Evolutionary conservation across 2,888 invertebrate species (phyloP).

Genomic region (Anticlea derivata): DNA sequence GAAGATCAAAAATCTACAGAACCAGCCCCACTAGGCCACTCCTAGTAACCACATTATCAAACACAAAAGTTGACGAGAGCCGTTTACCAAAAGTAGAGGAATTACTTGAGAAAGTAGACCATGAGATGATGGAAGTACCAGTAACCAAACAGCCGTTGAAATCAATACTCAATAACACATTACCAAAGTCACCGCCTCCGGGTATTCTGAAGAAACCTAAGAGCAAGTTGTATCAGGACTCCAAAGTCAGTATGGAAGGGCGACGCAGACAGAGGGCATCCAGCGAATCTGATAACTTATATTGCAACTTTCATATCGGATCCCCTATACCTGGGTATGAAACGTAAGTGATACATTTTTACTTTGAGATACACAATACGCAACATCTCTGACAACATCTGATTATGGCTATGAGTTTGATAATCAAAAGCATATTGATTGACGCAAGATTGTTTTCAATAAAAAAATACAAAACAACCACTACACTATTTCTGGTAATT

Average conservation of each 20-base stretch:
- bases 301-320: conserved; percentile 57
- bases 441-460: too few species aligned
- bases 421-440: too few species aligned
- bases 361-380: too few species aligned
- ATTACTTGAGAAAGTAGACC: conserved; percentile 71
- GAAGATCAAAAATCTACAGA: conserved; percentile 66
- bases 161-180: conserved; percentile 76
- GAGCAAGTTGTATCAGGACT: conserved; percentile 57
- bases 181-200: conserved; percentile 66
- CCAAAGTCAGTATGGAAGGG: conserved; percentile 59
- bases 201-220: conserved; percentile 77
- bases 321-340: conserved; percentile 68
- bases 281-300: conserved; percentile 78
- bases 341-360: too few species aligned
- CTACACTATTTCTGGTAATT: too few species aligned
- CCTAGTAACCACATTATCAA: conserved; percentile 68
- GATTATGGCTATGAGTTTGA: too few species aligned
- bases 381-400: too few species aligned
- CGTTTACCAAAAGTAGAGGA: conserved; percentile 77
- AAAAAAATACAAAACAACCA: too few species aligned
- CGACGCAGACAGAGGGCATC: conserved; percentile 74
- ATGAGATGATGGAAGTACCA: conserved; percentile 70
- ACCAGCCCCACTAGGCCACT: conserved; percentile 67
- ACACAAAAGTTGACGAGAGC: conserved; percentile 68
- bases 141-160: conserved; percentile 71